Evolutionary conservation across 2,888 invertebrate genomes (phyloP), one percentile per base, ranked within the genome.

Genomic region (Galerucella pusilla): DNA sequence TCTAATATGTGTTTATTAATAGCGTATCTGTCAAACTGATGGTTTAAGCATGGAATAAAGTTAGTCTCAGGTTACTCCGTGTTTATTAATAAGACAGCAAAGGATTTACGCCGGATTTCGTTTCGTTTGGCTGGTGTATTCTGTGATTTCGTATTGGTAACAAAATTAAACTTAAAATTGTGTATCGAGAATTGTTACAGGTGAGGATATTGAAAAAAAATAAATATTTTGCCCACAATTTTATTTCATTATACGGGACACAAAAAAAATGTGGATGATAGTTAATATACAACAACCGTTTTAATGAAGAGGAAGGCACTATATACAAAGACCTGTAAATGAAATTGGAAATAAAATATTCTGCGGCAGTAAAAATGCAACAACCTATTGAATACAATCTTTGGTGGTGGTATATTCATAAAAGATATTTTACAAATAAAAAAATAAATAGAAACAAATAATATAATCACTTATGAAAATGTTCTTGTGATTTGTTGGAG

Each of bases 241-340:
- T 57, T 57, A 57, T 57, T 16, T n/a, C 14, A 54, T n/a, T 54
- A 14, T 54, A n/a, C 7, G 7, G 54, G 16, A 54, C 54, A 57
- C 9, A 57, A 57, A 57, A 57, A 16, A 57, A 57, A 9, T 16
- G 20, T 10, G 20, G 57, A 57, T 57, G 20, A 20, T 16, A 57
- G 20, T 57, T 20, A 20, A 20, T 57, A 16, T 57, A 57, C 57
- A 63, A 42, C 35, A 65, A 42, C 64, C 46, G 45, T 64, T 71
- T 65, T 42, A 73, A 45, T 69, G 59, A 75, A 68, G 54, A 71
- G 69, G 71, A 78, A 78, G 78, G 78, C 78, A 78, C 78, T 76
- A 78, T 76, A 67, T 73, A 77, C 71, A 78, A 63, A 70, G 42
- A 64, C 42, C 57, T 68, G 59, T 46, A 65, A 60, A 49, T 66